Evolutionary conservation across 2,113 vertebrate genomes (phyloP).

Genomic region (Ameiurus melas): DNA sequence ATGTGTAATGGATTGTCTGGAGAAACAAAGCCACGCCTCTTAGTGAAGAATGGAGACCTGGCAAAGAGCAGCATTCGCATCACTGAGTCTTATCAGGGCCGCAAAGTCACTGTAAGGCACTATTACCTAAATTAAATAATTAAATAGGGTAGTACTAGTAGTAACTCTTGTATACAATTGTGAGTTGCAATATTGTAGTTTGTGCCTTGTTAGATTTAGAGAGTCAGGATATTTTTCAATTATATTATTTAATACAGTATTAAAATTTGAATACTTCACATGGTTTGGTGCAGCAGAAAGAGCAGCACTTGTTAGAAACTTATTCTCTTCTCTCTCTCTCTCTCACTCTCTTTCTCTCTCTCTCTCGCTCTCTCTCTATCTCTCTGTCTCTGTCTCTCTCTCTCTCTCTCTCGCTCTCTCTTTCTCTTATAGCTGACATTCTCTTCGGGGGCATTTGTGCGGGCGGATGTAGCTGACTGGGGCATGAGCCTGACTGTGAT

Average conservation of each 20-base stretch:
- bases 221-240: background rate
- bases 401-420: background rate
- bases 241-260: background rate
- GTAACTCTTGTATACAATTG: background rate
- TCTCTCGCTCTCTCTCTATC: background rate
- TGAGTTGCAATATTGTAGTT: background rate
- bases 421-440: conserved; percentile 77
- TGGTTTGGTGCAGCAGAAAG: background rate
- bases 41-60: conserved; percentile 75
- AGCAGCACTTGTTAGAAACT: background rate
- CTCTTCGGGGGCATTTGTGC: conserved; percentile 84
- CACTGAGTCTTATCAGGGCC: conserved; percentile 85
- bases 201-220: background rate
- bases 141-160: background rate
- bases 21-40: conserved; percentile 80
- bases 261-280: background rate
- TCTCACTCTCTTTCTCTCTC: no score
- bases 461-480: conserved; percentile 85
- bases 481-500: conserved; percentile 88
- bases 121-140: background rate
- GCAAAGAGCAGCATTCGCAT: conserved; percentile 75
- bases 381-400: no score
- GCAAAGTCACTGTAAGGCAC: conserved; percentile 87
- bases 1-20: conserved; percentile 83
- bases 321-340: no score